Conservation (phyloP, 2,888 invertebrate species). For the Drosophila austrosaltans region DNA sequence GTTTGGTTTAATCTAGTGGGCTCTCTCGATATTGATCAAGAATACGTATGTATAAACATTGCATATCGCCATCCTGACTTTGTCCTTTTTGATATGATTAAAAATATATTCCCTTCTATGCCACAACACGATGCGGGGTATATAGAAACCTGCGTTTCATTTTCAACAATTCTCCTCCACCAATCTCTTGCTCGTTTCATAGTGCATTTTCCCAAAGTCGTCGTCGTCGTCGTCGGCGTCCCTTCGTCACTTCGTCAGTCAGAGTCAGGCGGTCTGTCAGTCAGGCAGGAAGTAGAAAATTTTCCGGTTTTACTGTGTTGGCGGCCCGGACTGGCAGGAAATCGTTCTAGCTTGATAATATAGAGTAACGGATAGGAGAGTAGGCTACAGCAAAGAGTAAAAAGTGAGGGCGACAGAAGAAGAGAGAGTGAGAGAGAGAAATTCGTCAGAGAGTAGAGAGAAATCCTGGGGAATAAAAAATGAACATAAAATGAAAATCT, state of each 20-base stretch:
- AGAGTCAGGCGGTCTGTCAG: slow-evolving; percentile 40
- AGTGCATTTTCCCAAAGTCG: slow-evolving; percentile 38
- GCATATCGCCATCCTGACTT: no score
- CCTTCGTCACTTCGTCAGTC: slow-evolving; percentile 44
- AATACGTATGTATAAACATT: no score
- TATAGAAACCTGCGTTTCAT: slow-evolving; percentile 33
- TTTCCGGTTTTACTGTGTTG: slow-evolving; percentile 73
- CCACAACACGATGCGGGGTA: background rate
- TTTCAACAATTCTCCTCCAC: slow-evolving; percentile 16
- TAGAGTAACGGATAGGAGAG: slow-evolving; percentile 6
- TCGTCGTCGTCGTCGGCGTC: background rate
- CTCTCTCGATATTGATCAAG: no score
- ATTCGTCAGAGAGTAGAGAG: background rate
- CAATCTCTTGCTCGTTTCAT: slow-evolving; percentile 28
- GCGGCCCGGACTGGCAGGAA: slow-evolving; percentile 68
- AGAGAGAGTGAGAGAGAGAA: background rate
- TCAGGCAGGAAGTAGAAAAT: slow-evolving; percentile 73
- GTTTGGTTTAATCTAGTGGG: no score
- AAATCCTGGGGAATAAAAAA: slow-evolving; percentile 19
- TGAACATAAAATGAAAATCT: slow-evolving; percentile 58
- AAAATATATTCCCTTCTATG: background rate
- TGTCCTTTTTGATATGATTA: no score
- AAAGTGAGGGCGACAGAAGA: background rate
- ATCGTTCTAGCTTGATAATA: slow-evolving; percentile 56
- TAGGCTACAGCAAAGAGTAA: background rate